Percentiles rank a stretch among this genome's conserved stretches.
These are phyloP conservation scores for Australoheros scitulus DNA, from an alignment of 2,113 vertebrate genomes.

Conservation along the genomic window DNA sequence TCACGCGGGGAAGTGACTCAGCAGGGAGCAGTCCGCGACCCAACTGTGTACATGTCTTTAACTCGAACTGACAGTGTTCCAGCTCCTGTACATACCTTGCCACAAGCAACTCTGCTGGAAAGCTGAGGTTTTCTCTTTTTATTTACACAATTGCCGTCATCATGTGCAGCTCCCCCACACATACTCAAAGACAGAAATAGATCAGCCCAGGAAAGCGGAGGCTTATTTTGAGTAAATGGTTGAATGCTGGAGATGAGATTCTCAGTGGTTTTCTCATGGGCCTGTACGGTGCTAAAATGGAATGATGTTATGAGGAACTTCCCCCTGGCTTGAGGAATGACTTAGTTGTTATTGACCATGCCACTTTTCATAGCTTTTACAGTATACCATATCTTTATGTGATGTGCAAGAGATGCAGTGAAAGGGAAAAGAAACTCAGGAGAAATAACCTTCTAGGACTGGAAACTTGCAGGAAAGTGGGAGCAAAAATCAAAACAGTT, in stretches of 20 bases:
- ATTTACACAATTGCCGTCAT: conserved; percentile 25
- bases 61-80: conserved; percentile 69
- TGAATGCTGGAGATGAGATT: conserved; percentile 4
- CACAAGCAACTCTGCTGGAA: conserved; percentile 54
- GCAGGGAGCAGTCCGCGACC: conserved; percentile 52
- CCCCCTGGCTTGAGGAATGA: background rate
- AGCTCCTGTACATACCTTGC: conserved; percentile 59
- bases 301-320: background rate
- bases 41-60: conserved; percentile 42
- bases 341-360: no score
- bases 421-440: no score
- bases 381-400: no score
- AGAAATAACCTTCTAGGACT: no score
- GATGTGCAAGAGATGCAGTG: no score
- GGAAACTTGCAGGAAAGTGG: no score
- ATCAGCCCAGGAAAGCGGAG: conserved; percentile 18
- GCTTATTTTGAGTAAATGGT: conserved; percentile 36
- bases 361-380: no score
- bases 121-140: conserved; percentile 40
- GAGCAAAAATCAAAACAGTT: background rate
- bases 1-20: conserved; percentile 71
- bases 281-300: background rate
- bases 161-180: background rate
- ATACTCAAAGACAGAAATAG: conserved; percentile 18
- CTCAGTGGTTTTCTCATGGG: conserved; percentile 9